A percentile compares a stretch with the other conserved stretches of the same genome.
phyloP scores from a whole-genome alignment of 1,140 invertebrate genomes.

The Drosophila lowei region DNA sequence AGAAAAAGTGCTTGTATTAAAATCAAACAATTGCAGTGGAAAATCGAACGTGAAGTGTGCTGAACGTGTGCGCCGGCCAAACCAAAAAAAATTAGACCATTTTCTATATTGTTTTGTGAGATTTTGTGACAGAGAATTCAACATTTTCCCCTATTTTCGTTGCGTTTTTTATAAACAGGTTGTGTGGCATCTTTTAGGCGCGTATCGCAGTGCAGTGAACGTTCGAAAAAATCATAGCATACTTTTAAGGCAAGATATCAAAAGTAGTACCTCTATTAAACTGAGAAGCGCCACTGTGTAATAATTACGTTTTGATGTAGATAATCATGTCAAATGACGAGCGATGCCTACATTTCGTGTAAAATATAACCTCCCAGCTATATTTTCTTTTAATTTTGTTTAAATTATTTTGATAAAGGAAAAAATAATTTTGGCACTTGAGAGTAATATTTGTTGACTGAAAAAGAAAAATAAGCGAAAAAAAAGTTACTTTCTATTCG shows the following conservation, averaged over 20 bases:
- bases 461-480: not conserved
- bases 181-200: constrained; percentile 34
- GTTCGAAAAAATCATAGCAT: constrained; percentile 10
- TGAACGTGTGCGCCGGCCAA: constrained; percentile 55
- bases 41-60: constrained; percentile 72
- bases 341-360: too few relatives aligned
- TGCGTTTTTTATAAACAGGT: not conserved
- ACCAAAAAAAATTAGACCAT: not conserved
- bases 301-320: too few relatives aligned
- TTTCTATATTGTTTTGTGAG: not conserved
- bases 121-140: not conserved
- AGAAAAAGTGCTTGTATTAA: constrained; percentile 69
- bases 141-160: not conserved
- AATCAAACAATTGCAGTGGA: constrained; percentile 77
- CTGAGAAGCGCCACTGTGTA: too few relatives aligned
- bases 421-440: too few relatives aligned
- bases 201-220: too few relatives aligned
- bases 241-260: not conserved
- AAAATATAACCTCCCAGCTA: too few relatives aligned
- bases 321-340: too few relatives aligned
- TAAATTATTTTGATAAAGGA: not conserved
- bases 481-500: constrained; percentile 27
- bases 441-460: too few relatives aligned
- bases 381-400: not conserved
- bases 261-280: not conserved